A percentile compares a stretch with the other conserved stretches of the same genome.
Evolutionary conservation across 2,888 invertebrate species (phyloP).

Genomic region (Andrena trimmerana): DNA sequence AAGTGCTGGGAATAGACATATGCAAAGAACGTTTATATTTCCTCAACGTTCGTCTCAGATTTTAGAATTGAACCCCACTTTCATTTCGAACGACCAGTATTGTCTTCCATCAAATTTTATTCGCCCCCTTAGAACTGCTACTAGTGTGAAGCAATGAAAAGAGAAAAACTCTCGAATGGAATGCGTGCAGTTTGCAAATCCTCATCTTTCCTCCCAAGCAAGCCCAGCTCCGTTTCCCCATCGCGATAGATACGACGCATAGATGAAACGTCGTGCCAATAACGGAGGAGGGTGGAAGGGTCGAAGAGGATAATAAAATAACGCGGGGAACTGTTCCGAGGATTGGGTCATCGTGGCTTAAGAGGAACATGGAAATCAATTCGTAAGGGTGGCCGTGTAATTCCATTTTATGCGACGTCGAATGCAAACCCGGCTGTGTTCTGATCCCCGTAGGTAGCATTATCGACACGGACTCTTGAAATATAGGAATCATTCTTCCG

Average conservation of each 20-base stretch:
- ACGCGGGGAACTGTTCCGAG: not conserved
- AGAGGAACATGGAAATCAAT: slow-evolving; percentile 54
- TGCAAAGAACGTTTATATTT: too few relatives aligned
- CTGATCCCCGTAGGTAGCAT: slow-evolving; percentile 4
- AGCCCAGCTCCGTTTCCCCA: not conserved
- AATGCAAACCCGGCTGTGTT: slow-evolving; percentile 39
- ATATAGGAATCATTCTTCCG: slow-evolving; percentile 67
- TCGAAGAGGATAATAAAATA: not conserved
- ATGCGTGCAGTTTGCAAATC: slow-evolving; percentile 15
- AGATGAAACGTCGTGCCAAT: not conserved
- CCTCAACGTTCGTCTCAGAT: too few relatives aligned
- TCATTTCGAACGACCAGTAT: too few relatives aligned
- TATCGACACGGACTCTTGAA: slow-evolving; percentile 40
- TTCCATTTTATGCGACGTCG: slow-evolving; percentile 53
- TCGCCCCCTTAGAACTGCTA: not conserved
- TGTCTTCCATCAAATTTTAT: too few relatives aligned
- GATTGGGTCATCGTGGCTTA: slow-evolving; percentile 32
- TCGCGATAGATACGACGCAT: not conserved
- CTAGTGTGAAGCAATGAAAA: not conserved
- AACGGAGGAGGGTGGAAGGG: not conserved
- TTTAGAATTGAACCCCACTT: too few relatives aligned
- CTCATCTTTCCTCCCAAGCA: not conserved
- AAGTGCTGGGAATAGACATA: too few relatives aligned
- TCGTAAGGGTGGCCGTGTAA: slow-evolving; percentile 37
- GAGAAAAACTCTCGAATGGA: not conserved